These are phyloP conservation scores for Oceanodroma tethys DNA, from an alignment of 2,113 vertebrate species.

Conservation along the genomic window DNA sequence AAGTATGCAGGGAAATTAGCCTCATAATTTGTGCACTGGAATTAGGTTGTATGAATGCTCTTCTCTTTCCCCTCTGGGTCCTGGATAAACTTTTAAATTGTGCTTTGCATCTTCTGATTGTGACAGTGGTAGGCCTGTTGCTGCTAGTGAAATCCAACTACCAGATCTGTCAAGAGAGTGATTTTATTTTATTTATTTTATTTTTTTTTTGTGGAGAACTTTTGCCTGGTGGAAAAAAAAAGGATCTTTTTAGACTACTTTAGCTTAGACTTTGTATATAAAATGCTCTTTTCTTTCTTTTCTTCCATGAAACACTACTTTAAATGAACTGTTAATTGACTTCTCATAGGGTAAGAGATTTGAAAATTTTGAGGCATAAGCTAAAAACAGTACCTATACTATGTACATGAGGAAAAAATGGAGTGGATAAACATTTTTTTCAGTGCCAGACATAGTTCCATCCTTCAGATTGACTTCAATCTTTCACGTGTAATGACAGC, in stretches of 20 bases:
- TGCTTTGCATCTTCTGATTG: background rate
- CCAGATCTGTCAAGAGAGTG: background rate
- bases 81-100: background rate
- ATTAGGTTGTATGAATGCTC: background rate
- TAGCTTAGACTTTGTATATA: background rate
- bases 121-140: background rate
- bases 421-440: background rate
- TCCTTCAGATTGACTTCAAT: background rate
- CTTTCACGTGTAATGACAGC: background rate
- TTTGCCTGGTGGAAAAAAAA: background rate
- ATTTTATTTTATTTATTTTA: background rate
- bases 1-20: background rate
- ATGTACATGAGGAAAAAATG: background rate
- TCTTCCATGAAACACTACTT: background rate
- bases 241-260: background rate
- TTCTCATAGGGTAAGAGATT: background rate
- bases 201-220: background rate
- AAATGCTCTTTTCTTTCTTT: background rate
- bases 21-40: background rate
- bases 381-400: background rate
- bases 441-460: background rate
- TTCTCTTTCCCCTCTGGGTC: background rate
- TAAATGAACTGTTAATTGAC: background rate
- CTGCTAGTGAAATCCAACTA: background rate
- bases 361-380: background rate